Conservation (phyloP, 1,140 invertebrate species). For the Antheraea pernyi region DNA sequence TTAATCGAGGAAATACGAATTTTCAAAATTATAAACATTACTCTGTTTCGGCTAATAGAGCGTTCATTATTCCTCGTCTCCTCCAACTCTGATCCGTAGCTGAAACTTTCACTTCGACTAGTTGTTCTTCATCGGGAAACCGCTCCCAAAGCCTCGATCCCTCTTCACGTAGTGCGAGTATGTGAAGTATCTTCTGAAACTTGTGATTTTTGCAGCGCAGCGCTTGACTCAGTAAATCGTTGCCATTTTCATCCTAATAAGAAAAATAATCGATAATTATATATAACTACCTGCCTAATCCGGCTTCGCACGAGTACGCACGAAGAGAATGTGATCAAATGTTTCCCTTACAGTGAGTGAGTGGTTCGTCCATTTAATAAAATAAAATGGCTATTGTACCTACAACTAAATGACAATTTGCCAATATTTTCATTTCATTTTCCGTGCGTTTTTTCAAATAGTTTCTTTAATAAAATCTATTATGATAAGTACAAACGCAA, state of each 20-base stretch:
- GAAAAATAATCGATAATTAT: neutral
- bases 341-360: too few relatives aligned
- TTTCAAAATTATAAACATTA: constrained; percentile 50
- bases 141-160: constrained; percentile 76
- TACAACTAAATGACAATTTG: too few relatives aligned
- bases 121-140: constrained; percentile 78
- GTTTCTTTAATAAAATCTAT: too few relatives aligned
- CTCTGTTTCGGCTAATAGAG: constrained; percentile 81
- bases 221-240: constrained; percentile 40
- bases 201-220: constrained; percentile 78
- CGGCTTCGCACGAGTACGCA: too few relatives aligned
- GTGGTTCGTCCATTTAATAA: too few relatives aligned
- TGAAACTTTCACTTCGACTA: constrained; percentile 82
- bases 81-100: constrained; percentile 83
- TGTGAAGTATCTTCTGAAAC: constrained; percentile 82
- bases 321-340: too few relatives aligned
- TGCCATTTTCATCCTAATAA: constrained; percentile 48
- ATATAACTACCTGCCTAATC: neutral
- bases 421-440: too few relatives aligned
- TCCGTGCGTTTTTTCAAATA: too few relatives aligned
- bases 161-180: constrained; percentile 79
- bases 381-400: too few relatives aligned
- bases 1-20: neutral
- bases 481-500: too few relatives aligned
- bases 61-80: constrained; percentile 83